A percentile compares a stretch with the other conserved stretches of the same genome.
These are phyloP conservation scores for Plemyria rubiginata DNA, from an alignment of 2,888 invertebrate species.

Conservation along the genomic window DNA sequence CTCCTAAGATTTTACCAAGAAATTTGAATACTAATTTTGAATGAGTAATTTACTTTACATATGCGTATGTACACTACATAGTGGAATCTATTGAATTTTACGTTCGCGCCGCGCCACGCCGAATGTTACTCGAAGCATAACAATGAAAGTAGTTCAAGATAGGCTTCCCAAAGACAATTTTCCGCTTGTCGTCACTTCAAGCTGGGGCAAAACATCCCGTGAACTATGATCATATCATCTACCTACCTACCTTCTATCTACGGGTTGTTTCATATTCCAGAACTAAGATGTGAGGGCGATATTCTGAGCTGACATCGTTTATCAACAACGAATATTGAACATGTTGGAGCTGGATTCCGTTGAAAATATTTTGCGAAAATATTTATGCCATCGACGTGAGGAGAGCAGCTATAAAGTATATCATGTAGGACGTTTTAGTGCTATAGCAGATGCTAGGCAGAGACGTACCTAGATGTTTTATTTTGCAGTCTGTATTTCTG, in stretches of 20 bases:
- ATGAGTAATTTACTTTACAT: too few relatives aligned
- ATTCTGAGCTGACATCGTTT: slow-evolving; percentile 37
- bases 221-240: slow-evolving; percentile 9
- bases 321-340: slow-evolving; percentile 37
- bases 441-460: not conserved
- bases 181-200: slow-evolving; percentile 34
- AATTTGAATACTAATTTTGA: too few relatives aligned
- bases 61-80: too few relatives aligned
- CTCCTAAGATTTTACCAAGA: too few relatives aligned
- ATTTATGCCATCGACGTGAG: slow-evolving; percentile 14
- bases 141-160: slow-evolving; percentile 10
- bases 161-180: slow-evolving; percentile 30
- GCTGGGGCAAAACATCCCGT: slow-evolving; percentile 13
- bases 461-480: not conserved
- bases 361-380: slow-evolving; percentile 30
- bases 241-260: too few relatives aligned
- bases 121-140: slow-evolving; percentile 1
- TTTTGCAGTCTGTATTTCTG: not conserved
- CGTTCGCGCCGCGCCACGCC: slow-evolving; percentile 2
- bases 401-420: not conserved
- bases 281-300: slow-evolving; percentile 15
- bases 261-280: slow-evolving; percentile 18
- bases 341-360: slow-evolving; percentile 11
- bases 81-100: too few relatives aligned
- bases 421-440: not conserved